Evolutionary conservation across 2,888 invertebrate species (phyloP).

Genomic region (Dryadula phaetusa): DNA sequence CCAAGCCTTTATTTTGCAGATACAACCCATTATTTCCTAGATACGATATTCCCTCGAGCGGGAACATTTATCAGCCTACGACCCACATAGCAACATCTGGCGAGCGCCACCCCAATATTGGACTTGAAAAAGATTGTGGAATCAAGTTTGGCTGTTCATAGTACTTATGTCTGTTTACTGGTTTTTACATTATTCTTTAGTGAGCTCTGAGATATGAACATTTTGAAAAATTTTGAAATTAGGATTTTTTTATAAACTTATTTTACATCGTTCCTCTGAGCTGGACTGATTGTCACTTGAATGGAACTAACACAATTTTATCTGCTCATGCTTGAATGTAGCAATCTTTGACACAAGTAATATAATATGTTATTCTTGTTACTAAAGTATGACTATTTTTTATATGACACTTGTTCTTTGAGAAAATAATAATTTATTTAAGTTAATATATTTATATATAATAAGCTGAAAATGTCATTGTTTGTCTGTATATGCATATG

Average conservation of each 20-base stretch:
- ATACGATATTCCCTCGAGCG: constrained; percentile 66
- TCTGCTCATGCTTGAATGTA: no score
- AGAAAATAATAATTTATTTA: no score
- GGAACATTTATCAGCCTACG: constrained; percentile 74
- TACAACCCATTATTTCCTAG: constrained; percentile 53
- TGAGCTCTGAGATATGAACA: no score
- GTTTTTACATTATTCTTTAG: constrained; percentile 11
- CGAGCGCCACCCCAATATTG: constrained; percentile 51
- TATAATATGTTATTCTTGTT: no score
- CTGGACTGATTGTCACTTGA: no score
- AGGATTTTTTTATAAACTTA: no score
- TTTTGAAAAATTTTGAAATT: no score
- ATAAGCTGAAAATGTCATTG: background rate
- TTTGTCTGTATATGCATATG: constrained; percentile 55
- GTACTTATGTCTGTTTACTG: constrained; percentile 12
- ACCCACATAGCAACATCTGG: constrained; percentile 75
- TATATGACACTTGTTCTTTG: no score
- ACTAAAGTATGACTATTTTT: no score
- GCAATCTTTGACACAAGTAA: no score
- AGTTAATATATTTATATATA: background rate
- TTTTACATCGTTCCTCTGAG: no score
- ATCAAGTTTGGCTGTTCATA: constrained; percentile 27
- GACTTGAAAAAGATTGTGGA: constrained; percentile 49
- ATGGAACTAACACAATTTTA: no score
- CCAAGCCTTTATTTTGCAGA: constrained; percentile 44